These are phyloP conservation scores for Copsychus sechellarum DNA, from an alignment of 2,113 vertebrate genomes.

Conservation along the genomic window DNA sequence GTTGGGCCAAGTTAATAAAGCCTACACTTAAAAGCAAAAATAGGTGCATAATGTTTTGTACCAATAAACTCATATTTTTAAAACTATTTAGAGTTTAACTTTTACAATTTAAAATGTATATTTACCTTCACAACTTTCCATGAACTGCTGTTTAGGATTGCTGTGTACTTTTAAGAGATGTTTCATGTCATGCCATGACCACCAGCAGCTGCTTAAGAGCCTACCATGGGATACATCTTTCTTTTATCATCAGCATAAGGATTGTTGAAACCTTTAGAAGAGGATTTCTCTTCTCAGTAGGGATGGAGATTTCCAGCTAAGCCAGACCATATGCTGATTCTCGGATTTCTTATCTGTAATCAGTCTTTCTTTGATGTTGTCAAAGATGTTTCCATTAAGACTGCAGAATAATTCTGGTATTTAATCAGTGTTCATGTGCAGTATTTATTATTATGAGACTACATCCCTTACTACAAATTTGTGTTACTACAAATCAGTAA, in stretches of 20 bases:
- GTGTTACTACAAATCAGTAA: not conserved
- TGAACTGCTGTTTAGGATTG: not conserved
- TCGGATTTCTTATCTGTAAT: conserved; percentile 13
- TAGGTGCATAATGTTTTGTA: not conserved
- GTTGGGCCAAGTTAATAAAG: not conserved
- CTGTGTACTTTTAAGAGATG: not conserved
- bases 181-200: not conserved
- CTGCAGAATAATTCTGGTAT: not conserved
- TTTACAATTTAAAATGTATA: not conserved
- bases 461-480: not conserved
- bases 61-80: not conserved
- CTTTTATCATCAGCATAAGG: not conserved
- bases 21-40: not conserved
- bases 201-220: not conserved
- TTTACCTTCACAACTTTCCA: not conserved
- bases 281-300: conserved; percentile 15
- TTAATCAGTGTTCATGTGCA: not conserved
- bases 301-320: conserved; percentile 34
- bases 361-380: not conserved
- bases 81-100: not conserved
- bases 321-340: conserved; percentile 35
- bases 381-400: not conserved
- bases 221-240: not conserved
- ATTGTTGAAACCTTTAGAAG: not conserved
- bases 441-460: not conserved